Evolutionary conservation across 1,140 invertebrate genomes (phyloP), one percentile per base, ranked within the genome.

Genomic region (Matsumurasca onukii): DNA sequence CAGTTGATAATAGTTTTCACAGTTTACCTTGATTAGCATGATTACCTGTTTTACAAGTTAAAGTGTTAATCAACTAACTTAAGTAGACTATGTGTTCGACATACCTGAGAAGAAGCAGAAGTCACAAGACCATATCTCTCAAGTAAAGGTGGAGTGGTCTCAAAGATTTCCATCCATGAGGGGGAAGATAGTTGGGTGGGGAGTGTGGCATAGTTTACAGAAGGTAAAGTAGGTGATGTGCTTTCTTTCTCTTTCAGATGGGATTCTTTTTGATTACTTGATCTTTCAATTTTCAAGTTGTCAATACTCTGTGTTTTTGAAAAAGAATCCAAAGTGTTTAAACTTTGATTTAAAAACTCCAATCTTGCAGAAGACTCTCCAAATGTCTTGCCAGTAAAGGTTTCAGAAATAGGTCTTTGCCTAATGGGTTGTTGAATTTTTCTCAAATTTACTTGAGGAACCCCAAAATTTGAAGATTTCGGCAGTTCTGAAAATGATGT

Each of bases 151-250:
- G 73, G 71, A 31, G 72, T 75, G 31, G 63, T 59, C 31, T 68
- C 30, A 68, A 71, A 73, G 25, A 75, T 62, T 17, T 74, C 72
- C 57, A 72, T 68, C 74, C 73, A 75, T 52, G 70, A 67, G 65
- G 71, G 71, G 51, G 64, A 65, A 45, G 64, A 59, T 12, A 31
- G 49, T 0, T 65, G 27, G 22, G 31, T 27, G 34, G 70, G 75
- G 70, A 70, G 71, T 20, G 75, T 76, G 20, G 73, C 62, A 71
- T 73, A 76, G 57, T 76, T 75, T n/a, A 76, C 39, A 31, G 74
- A 71, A 34, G 75, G 75, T 12, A 70, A 73, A 22, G 73, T 71
- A 52, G 68, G 64, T 52, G 13, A 15, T 3, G 49, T 24, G 5
- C 3, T 52, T 52, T n/a, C 49, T 27, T 29, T 59, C 5, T 27